Base-by-base conservation (phyloP, 1,140 invertebrate species). In the Chrysomallon squamiferum region DNA sequence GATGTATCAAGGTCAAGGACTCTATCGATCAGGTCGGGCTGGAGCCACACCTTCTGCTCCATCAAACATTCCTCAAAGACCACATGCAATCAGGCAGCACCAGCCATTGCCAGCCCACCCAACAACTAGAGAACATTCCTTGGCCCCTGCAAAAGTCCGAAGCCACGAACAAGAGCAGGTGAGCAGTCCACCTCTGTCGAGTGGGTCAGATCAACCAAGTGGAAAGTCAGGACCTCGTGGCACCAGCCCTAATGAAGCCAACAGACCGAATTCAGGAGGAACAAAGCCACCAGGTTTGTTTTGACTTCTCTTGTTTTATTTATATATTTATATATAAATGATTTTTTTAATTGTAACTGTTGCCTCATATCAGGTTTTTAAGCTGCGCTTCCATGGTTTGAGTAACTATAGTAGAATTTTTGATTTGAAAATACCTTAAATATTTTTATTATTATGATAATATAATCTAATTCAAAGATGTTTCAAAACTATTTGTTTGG, bases 271-370 rank as follows among this genome's bases (percentile, higher is more conserved):
- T 27, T 75, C 73, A 29, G 68, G 65, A 3, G 59, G 59, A n/a
- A 69, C 29, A n/a, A 66, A 66, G 59, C 75, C 75, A 9, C 78
- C 78, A 69, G 76, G 78, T 77, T 52, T 30, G 59, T 32, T 7
- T 32, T 25, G 43, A 30, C 33, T 15, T 33, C 56, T 33, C 35
- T 30, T n/a, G 0, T n/a, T n/a, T n/a, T n/a, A n/a, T n/a, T n/a
- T n/a, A n/a, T n/a, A n/a, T n/a, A n/a, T n/a, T n/a, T n/a, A n/a
- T n/a, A n/a, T n/a, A n/a, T n/a, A n/a, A n/a, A n/a, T n/a, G n/a
- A n/a, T n/a, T n/a, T n/a, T n/a, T n/a, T n/a, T n/a, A n/a, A n/a
- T n/a, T n/a, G n/a, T n/a, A n/a, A n/a, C n/a, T n/a, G n/a, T n/a
- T n/a, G n/a, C n/a, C n/a, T n/a, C n/a, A n/a, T n/a, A n/a, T n/a